These are phyloP conservation scores for Hyperoodon ampullatus DNA, from an alignment of 2,113 vertebrate species.

Conservation along the genomic window DNA sequence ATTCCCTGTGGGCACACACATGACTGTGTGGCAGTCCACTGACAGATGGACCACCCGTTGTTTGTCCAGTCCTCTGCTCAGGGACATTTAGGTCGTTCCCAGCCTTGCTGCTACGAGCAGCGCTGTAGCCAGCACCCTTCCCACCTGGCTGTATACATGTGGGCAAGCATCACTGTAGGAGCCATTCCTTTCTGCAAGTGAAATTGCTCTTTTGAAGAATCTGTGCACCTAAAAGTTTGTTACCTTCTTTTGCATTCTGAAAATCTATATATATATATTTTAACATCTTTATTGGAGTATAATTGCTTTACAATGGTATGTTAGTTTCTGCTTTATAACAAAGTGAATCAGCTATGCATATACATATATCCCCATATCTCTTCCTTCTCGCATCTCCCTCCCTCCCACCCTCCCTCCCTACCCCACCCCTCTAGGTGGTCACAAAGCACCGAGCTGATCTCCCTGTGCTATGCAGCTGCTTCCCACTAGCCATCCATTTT, in stretches of 20 bases:
- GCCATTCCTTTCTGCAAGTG: neutral
- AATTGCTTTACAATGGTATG: no score
- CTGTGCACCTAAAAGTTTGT: neutral
- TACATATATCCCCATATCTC: no score
- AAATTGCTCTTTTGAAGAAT: neutral
- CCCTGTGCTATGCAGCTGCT: no score
- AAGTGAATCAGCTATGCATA: no score
- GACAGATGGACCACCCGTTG: neutral
- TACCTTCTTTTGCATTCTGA: neutral
- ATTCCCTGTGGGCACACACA: neutral
- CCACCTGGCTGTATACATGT: fast-evolving
- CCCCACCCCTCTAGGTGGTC: no score
- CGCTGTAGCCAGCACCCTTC: neutral
- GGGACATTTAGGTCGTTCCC: neutral
- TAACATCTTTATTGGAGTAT: no score
- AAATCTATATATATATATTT: neutral
- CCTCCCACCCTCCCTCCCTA: no score
- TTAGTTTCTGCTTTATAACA: no score
- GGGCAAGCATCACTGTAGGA: neutral
- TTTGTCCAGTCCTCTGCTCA: neutral
- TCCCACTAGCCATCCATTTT: no score
- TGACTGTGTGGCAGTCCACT: neutral
- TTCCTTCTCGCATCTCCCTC: no score
- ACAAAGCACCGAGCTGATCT: no score
- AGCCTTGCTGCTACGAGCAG: neutral